These are phyloP conservation scores for Pseudobourletiella spinata DNA, from an alignment of 1,140 invertebrate species.

Conservation along the genomic window DNA sequence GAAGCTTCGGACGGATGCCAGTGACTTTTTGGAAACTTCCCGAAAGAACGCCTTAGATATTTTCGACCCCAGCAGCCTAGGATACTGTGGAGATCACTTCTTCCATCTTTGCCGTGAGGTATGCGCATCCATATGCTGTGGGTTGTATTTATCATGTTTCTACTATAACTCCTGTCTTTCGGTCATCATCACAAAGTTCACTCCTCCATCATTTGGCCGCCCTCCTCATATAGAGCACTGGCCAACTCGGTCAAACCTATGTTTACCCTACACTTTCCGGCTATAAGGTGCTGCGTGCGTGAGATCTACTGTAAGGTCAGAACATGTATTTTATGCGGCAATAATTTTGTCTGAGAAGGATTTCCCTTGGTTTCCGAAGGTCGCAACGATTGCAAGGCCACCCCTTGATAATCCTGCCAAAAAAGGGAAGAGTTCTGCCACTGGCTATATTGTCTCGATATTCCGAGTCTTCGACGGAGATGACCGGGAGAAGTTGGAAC, in stretches of 20 bases:
- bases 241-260: too few species aligned
- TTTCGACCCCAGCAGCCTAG: constrained; percentile 68
- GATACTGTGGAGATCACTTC: constrained; percentile 73
- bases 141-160: too few species aligned
- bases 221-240: too few species aligned
- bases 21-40: constrained; percentile 71
- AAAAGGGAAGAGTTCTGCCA: constrained; percentile 40
- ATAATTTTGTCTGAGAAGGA: too few species aligned
- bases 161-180: too few species aligned
- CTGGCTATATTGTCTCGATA: constrained; percentile 83
- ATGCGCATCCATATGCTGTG: background rate
- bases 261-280: too few species aligned
- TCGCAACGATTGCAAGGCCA: constrained; percentile 78
- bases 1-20: constrained; percentile 68
- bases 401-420: constrained; percentile 48
- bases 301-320: too few species aligned
- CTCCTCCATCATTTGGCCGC: too few species aligned
- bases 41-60: constrained; percentile 66
- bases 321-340: too few species aligned
- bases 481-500: constrained; percentile 78
- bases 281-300: too few species aligned
- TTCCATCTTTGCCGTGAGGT: constrained; percentile 71
- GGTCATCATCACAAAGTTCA: too few species aligned
- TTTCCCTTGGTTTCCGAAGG: too few species aligned
- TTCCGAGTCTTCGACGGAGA: constrained; percentile 91